A percentile compares a stretch with the other conserved stretches of the same genome.
Conservation (phyloP, 2,113 vertebrate genomes). For the Aptenodytes patagonicus region DNA sequence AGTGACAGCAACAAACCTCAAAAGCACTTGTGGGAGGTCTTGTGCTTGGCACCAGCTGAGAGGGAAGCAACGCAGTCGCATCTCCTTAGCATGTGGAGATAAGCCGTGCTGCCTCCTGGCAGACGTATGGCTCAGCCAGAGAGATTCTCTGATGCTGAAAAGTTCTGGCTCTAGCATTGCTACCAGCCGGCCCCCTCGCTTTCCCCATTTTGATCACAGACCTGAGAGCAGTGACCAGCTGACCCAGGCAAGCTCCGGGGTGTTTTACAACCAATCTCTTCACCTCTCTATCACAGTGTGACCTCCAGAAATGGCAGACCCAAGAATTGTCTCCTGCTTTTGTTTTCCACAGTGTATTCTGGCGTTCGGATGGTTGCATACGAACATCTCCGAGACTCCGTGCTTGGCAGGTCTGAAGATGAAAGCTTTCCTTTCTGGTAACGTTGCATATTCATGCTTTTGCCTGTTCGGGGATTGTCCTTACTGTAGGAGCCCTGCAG, state of each 20-base stretch:
- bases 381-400: conserved; percentile 81
- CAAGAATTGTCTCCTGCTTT: background rate
- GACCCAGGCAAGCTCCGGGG: background rate
- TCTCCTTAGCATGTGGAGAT: background rate
- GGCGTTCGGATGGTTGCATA: conserved; percentile 84
- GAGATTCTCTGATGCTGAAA: background rate
- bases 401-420: conserved; percentile 76
- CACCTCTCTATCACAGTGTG: background rate
- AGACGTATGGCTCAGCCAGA: background rate
- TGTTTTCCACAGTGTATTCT: conserved; percentile 77
- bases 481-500: background rate
- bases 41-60: background rate
- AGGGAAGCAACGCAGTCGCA: background rate
- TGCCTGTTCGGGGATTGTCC: background rate
- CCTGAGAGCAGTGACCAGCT: background rate
- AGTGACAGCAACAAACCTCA: background rate
- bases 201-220: background rate
- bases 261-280: background rate
- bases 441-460: conserved; percentile 7
- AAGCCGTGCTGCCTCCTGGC: background rate
- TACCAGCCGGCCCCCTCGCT: background rate
- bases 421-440: conserved; percentile 83
- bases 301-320: background rate
- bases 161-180: background rate
- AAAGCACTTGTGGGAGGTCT: background rate